Conservation (phyloP, 1,140 invertebrate genomes). For the Procambarus virginalis region DNA sequence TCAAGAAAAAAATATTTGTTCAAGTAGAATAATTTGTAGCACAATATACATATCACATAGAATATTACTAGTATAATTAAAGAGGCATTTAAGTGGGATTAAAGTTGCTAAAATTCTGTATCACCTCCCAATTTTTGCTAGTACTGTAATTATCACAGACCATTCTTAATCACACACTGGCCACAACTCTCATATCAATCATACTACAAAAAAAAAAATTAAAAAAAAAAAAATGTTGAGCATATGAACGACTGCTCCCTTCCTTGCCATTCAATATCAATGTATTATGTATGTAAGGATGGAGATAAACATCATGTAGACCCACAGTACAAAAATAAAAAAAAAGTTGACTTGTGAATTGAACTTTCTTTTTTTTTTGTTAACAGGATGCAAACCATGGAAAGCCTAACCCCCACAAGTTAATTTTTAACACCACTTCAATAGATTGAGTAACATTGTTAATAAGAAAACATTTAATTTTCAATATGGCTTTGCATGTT, state of each 20-base stretch:
- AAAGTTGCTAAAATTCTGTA: background rate
- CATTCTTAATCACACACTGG: background rate
- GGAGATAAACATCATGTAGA: background rate
- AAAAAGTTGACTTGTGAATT: too few relatives aligned
- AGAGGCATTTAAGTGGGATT: background rate
- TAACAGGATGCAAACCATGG: background rate
- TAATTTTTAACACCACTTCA: background rate
- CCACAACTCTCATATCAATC: background rate
- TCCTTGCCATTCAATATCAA: background rate
- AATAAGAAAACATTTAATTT: background rate
- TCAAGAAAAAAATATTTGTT: background rate
- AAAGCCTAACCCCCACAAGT: background rate
- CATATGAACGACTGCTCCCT: background rate
- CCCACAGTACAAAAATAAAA: background rate
- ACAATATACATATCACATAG: constrained; percentile 9
- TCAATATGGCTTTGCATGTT: background rate
- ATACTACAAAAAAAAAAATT: background rate
- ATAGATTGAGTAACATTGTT: background rate
- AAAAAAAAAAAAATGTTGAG: background rate
- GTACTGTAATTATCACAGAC: background rate
- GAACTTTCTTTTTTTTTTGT: background rate
- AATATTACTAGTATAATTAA: background rate
- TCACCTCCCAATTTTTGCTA: background rate
- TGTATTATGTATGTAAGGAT: background rate
- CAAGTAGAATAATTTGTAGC: background rate